phyloP scores from a whole-genome alignment of 1,140 invertebrate genomes.

The Laodelphax striatellus region DNA sequence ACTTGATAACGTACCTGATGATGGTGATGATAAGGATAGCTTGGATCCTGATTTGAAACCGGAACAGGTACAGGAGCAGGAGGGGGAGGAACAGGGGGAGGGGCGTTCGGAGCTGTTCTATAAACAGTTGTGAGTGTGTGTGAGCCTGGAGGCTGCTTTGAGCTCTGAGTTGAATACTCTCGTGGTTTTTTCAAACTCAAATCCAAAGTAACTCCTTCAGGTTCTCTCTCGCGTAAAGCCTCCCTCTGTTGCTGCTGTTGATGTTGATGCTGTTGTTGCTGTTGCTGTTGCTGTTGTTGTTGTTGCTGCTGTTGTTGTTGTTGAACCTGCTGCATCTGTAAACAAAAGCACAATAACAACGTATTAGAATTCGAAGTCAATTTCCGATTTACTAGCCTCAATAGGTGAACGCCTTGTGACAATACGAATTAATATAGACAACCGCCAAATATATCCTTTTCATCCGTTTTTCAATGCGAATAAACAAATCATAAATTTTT shows the following conservation, averaged over 20 bases:
- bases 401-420: too few relatives aligned
- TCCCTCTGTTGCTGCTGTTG: background rate
- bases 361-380: too few relatives aligned
- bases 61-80: slow-evolving; percentile 31
- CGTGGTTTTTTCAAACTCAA: slow-evolving; percentile 68
- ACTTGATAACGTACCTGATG: background rate
- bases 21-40: slow-evolving; percentile 3
- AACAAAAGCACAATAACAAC: background rate
- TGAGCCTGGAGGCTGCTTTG: slow-evolving; percentile 18
- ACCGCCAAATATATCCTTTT: too few relatives aligned
- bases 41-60: too few relatives aligned
- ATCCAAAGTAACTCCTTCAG: slow-evolving; percentile 57
- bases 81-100: slow-evolving; percentile 30
- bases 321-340: slow-evolving; percentile 10
- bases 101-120: slow-evolving; percentile 25
- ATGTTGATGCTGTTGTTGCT: too few relatives aligned
- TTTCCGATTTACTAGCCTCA: too few relatives aligned
- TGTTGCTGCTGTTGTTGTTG: background rate
- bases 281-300: too few relatives aligned
- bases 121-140: slow-evolving; percentile 32
- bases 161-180: slow-evolving; percentile 10
- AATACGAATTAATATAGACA: too few relatives aligned
- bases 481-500: too few relatives aligned
- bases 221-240: slow-evolving; percentile 22
- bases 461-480: too few relatives aligned